A percentile compares a stretch with the other conserved stretches of the same genome.
Evolutionary conservation across 2,113 vertebrate genomes (phyloP).

Genomic region (Oncorhynchus tshawytscha): DNA sequence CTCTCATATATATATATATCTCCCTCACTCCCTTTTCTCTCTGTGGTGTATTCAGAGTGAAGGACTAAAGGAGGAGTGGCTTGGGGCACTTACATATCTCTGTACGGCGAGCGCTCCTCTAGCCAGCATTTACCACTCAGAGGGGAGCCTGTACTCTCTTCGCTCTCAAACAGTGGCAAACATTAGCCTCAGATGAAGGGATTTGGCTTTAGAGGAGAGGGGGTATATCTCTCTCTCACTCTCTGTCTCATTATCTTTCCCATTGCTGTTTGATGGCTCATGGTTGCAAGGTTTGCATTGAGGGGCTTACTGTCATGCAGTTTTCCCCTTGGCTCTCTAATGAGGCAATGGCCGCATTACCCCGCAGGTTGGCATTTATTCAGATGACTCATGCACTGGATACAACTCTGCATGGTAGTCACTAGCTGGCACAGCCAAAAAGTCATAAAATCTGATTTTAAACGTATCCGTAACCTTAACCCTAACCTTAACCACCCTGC

Average conservation of each 20-base stretch:
- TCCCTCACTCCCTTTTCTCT: not conserved
- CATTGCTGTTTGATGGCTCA: slow-evolving; percentile 27
- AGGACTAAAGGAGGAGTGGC: slow-evolving; percentile 24
- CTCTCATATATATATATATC: not conserved
- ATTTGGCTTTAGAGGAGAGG: slow-evolving; percentile 39
- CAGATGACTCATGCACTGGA: too few relatives aligned
- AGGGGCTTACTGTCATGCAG: slow-evolving; percentile 35
- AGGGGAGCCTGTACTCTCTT: slow-evolving; percentile 28
- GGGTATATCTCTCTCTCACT: slow-evolving; percentile 7
- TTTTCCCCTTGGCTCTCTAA: slow-evolving; percentile 61
- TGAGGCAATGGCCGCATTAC: slow-evolving; percentile 65
- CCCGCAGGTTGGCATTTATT: slow-evolving; percentile 8
- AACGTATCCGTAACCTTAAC: too few relatives aligned
- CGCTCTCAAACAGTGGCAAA: slow-evolving; percentile 10
- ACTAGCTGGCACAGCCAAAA: too few relatives aligned
- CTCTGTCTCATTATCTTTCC: slow-evolving; percentile 22
- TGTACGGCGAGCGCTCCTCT: slow-evolving; percentile 10
- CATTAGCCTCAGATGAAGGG: slow-evolving; percentile 40
- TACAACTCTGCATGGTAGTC: too few relatives aligned
- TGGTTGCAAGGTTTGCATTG: slow-evolving; percentile 20
- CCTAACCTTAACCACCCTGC: too few relatives aligned
- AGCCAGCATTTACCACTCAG: slow-evolving; percentile 30
- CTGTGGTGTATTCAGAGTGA: slow-evolving; percentile 8
- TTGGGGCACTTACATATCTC: slow-evolving; percentile 45
- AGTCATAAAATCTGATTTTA: too few relatives aligned